Percentiles rank a stretch among this genome's conserved stretches.
phyloP scores from a whole-genome alignment of 2,113 vertebrate genomes.

The Elephantulus edwardii region DNA sequence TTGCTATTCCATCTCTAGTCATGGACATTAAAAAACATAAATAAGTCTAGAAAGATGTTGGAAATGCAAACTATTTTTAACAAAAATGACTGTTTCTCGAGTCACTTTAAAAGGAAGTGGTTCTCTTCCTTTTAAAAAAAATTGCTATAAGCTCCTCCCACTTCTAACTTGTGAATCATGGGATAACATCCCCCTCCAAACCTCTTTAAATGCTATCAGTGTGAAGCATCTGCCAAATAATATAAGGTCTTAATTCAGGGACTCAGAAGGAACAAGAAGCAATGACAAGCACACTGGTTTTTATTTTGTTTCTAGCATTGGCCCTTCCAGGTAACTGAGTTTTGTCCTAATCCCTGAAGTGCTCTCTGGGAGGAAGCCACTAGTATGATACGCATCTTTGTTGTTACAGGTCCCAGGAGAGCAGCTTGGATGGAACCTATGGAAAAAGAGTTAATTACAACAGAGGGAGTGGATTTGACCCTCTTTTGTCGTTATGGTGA shows the following conservation, averaged over 20 bases:
- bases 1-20: background rate
- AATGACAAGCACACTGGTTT: background rate
- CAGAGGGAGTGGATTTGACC: background rate
- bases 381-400: background rate
- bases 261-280: background rate
- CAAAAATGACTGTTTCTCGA: background rate
- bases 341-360: background rate
- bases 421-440: conserved; percentile 2
- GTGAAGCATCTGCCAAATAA: background rate
- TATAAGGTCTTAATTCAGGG: background rate
- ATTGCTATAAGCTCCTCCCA: conserved; percentile 33
- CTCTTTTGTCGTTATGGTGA: background rate
- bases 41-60: background rate
- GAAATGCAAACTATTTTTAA: conserved; percentile 1
- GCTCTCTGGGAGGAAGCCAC: background rate
- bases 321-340: conserved; percentile 27
- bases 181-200: background rate
- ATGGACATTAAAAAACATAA: background rate
- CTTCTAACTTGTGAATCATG: background rate
- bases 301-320: conserved; percentile 29
- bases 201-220: background rate
- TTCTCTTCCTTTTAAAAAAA: background rate
- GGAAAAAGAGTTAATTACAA: background rate
- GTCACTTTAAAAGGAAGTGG: background rate
- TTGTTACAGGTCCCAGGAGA: conserved; percentile 32